Conservation (phyloP, 37 sponge, comb jelly and placozoan genomes). For the Chondrilla cf. caribensis region DNA sequence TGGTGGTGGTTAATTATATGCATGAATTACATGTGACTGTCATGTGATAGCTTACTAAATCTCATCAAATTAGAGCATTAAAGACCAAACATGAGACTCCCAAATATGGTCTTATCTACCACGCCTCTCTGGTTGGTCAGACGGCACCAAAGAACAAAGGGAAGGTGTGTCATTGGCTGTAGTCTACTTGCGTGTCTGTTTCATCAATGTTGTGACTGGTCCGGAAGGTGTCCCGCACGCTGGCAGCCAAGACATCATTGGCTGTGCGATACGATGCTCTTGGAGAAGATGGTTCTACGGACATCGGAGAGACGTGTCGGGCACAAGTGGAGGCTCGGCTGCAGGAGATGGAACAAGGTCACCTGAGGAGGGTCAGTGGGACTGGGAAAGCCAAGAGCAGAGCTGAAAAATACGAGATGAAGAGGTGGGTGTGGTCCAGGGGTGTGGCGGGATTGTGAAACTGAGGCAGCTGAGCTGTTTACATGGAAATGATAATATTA, state of each 20-base stretch:
- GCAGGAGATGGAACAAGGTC: constrained; percentile 69
- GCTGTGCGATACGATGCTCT: constrained; percentile 90
- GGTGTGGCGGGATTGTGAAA: neutral
- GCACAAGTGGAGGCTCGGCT: constrained; percentile 79
- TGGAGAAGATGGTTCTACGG: constrained; percentile 77
- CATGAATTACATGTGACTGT: neutral
- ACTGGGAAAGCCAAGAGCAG: constrained; percentile 59
- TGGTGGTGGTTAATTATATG: neutral
- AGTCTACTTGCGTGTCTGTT: neutral
- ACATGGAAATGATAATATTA: too few species aligned
- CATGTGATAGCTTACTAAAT: neutral
- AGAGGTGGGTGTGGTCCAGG: constrained; percentile 37
- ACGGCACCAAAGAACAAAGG: constrained; percentile 90
- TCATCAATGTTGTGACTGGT: neutral
- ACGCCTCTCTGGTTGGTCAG: constrained; percentile 96
- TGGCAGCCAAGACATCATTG: constrained; percentile 95
- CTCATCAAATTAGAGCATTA: constrained; percentile 62
- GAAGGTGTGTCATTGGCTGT: constrained; percentile 33
- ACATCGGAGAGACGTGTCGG: constrained; percentile 63
- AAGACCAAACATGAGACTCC: constrained; percentile 99
- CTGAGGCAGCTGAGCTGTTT: too few species aligned
- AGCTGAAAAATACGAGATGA: constrained; percentile 67
- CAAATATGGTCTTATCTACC: constrained; percentile 97
- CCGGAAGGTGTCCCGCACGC: constrained; percentile 80
- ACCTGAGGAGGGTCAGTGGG: constrained; percentile 69